A percentile compares a stretch with the other conserved stretches of the same genome.
These are phyloP conservation scores for Brachionus sp. DNA, from an alignment of 1,140 invertebrate genomes.

Conservation along the genomic window DNA sequence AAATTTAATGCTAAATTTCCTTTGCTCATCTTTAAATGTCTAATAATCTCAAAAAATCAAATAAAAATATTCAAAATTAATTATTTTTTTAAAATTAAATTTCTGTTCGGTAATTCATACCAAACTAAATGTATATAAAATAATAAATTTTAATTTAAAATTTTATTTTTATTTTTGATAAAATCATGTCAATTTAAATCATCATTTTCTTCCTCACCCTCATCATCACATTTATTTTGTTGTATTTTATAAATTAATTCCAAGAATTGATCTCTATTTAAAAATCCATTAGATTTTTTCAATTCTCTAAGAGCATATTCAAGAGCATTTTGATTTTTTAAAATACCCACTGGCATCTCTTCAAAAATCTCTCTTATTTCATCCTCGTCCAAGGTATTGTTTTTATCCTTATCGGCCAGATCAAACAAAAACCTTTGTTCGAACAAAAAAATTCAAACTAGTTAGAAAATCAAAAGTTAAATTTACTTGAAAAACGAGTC, in stretches of 20 bases:
- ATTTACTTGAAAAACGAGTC: slow-evolving; percentile 1
- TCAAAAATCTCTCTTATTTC: neutral
- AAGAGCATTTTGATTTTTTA: neutral
- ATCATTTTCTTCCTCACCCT: neutral
- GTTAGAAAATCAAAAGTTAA: neutral
- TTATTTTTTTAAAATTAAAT: neutral
- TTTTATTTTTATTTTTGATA: neutral
- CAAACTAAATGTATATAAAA: neutral
- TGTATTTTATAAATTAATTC: neutral
- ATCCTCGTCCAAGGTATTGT: neutral
- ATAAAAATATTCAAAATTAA: neutral
- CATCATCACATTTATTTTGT: neutral
- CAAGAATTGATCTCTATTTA: slow-evolving; percentile 12
- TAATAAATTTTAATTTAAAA: neutral
- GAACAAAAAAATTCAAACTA: neutral
- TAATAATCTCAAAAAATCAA: neutral
- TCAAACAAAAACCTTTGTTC: neutral
- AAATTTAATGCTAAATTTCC: neutral
- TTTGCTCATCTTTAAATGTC: neutral
- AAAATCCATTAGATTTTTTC: neutral
- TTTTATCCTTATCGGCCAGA: neutral
- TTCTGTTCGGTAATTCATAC: neutral
- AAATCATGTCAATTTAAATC: slow-evolving; percentile 3
- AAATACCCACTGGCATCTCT: neutral
- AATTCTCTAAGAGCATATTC: neutral